Percentiles rank a stretch among this genome's conserved stretches.
These are phyloP conservation scores for Lepidonotus clava DNA, from an alignment of 2,888 invertebrate genomes.

Conservation along the genomic window DNA sequence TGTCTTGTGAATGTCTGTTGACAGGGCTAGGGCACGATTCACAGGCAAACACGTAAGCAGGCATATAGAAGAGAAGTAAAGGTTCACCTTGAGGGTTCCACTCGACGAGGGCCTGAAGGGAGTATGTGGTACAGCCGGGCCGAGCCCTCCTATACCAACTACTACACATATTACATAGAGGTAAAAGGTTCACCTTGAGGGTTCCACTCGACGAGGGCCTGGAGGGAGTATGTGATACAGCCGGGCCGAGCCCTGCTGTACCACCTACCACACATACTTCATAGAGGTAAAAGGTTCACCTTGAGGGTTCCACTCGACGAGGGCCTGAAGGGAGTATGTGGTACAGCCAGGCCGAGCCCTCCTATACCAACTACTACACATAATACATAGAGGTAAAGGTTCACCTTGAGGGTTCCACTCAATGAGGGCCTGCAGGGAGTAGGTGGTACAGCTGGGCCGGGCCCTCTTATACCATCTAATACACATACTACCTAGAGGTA, in stretches of 20 bases:
- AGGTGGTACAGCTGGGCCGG: not conserved
- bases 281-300: too few species aligned
- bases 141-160: not conserved
- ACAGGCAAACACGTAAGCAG: too few species aligned
- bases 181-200: not conserved
- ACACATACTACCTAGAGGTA: too few species aligned
- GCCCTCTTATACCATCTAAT: not conserved
- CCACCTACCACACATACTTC: too few species aligned
- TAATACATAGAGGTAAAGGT: too few species aligned
- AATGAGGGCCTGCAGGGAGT: slow-evolving; percentile 19
- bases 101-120: slow-evolving; percentile 27
- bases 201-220: not conserved
- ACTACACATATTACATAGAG: too few species aligned
- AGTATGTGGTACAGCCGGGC: not conserved
- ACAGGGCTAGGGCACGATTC: too few species aligned
- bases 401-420: not conserved
- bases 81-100: not conserved
- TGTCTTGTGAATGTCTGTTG: too few species aligned
- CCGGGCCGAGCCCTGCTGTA: not conserved
- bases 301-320: not conserved
- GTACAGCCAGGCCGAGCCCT: not conserved
- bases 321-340: not conserved
- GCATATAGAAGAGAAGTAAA: too few species aligned
- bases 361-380: not conserved
- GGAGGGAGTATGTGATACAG: not conserved